Conservation (phyloP, 2,113 vertebrate genomes). For the Ceratotherium simum region DNA sequence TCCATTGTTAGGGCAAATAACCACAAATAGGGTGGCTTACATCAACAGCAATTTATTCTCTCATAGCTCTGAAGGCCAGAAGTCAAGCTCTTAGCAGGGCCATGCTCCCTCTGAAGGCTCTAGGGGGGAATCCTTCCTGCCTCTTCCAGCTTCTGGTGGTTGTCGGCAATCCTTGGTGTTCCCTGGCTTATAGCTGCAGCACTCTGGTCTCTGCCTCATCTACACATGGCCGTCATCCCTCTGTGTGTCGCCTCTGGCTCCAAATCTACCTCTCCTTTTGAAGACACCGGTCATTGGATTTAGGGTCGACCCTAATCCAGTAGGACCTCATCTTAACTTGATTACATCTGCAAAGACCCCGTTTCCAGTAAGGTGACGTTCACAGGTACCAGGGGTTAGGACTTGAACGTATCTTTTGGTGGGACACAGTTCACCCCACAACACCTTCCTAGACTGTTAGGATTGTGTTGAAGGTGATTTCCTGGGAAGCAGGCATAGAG, state of each 20-base stretch:
- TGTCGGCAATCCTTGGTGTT: not conserved
- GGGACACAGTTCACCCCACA: not conserved
- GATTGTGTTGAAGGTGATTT: not conserved
- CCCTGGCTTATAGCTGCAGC: rapidly evolving
- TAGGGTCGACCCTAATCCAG: not conserved
- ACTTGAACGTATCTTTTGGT: not conserved
- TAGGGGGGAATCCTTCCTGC: not conserved
- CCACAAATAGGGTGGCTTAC: not conserved
- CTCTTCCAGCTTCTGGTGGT: not conserved
- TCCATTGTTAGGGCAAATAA: not conserved
- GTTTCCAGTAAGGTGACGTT: not conserved
- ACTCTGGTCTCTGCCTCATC: not conserved
- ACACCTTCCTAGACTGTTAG: not conserved
- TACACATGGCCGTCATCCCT: not conserved
- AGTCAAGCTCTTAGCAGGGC: not conserved
- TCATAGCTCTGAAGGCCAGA: not conserved
- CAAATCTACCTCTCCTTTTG: not conserved
- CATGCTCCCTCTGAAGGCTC: not conserved
- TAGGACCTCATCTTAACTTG: not conserved
- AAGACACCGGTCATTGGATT: not conserved
- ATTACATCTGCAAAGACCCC: not conserved
- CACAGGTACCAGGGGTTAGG: not conserved
- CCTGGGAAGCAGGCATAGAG: not conserved
- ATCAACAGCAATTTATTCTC: not conserved
- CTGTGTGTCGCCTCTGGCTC: not conserved